Base-by-base conservation (phyloP, 2,113 vertebrate genomes). In the Gymnocephalus cernua region DNA sequence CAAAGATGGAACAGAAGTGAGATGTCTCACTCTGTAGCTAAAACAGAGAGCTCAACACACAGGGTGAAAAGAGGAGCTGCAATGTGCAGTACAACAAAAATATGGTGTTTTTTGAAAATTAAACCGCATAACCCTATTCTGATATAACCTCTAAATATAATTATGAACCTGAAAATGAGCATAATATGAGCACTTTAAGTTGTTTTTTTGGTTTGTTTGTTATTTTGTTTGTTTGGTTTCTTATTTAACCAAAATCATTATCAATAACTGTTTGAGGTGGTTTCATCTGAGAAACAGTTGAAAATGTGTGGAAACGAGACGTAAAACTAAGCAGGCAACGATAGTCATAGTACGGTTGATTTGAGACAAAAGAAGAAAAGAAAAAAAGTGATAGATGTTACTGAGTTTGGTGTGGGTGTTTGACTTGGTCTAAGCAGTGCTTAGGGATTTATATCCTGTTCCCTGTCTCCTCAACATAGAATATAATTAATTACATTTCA, bases 391-490 rank as follows among this genome's bases (percentile, higher is more conserved):
- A 1, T 38, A 19, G 1, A 59, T 50, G 10, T 27, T 14, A 27
- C 19, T 18, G 29, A 23, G n/a, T 14, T 64, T 57, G 48, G 11
- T 54, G 12, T 29, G 10, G 35, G 58, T 53, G 54, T 64, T 66
- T 51, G 25, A 85, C 77, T 89, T 87, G 79, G 84, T 82, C 29
- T 15, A 16, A 35, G 32, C 56, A 45, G 27, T 47, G 63, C 6
- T 9, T 38, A 9, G 35, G 35, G 38, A 11, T 41, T 11, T 21
- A 59, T 32, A 11, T 66, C 48, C 25, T 67, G 23, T n/a, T 54
- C n/a, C 35, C 1, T 2, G 13, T 67, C 41, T 67, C 14, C 27
- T 47, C 61, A 56, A n/a, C 18, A 45, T 12, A 15, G 4, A 53
- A 11, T 1, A n/a, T 11, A 16, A 51, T 51, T 7, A 4, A 53